Evolutionary conservation across 1,140 invertebrate genomes (phyloP).

Genomic region (Calephelis nemesis): DNA sequence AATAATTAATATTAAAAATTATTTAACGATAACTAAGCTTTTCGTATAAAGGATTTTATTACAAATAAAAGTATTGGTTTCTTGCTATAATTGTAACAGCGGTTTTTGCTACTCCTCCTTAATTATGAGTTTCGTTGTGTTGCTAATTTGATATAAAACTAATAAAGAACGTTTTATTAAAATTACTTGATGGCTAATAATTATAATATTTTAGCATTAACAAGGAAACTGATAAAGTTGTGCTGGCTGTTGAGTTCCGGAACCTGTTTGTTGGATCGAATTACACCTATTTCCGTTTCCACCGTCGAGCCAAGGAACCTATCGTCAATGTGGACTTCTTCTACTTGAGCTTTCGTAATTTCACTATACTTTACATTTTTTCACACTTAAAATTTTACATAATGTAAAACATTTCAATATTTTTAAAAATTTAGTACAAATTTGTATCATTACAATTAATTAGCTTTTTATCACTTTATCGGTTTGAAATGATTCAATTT

Average conservation of each 20-base stretch:
- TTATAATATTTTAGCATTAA: background rate
- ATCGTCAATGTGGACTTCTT: conserved; percentile 14
- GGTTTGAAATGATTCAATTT: too few species aligned
- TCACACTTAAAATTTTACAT: too few species aligned
- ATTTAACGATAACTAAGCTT: too few species aligned
- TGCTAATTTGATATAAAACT: background rate
- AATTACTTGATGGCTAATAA: background rate
- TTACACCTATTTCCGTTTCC: background rate
- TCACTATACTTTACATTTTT: background rate
- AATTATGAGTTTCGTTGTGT: background rate
- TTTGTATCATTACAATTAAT: too few species aligned
- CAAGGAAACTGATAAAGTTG: background rate
- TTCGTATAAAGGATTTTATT: too few species aligned
- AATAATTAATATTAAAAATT: too few species aligned
- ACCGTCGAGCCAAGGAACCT: conserved; percentile 8
- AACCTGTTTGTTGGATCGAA: background rate
- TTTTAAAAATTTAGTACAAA: too few species aligned
- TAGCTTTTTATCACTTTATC: too few species aligned
- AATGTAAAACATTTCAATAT: too few species aligned
- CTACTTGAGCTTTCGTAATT: background rate
- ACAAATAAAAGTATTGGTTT: too few species aligned
- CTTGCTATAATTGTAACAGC: too few species aligned
- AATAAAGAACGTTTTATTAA: background rate
- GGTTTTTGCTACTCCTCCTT: too few species aligned
- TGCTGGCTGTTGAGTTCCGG: conserved; percentile 5